These are phyloP conservation scores for Anastrepha ludens DNA, from an alignment of 1,140 invertebrate species.

Conservation along the genomic window DNA sequence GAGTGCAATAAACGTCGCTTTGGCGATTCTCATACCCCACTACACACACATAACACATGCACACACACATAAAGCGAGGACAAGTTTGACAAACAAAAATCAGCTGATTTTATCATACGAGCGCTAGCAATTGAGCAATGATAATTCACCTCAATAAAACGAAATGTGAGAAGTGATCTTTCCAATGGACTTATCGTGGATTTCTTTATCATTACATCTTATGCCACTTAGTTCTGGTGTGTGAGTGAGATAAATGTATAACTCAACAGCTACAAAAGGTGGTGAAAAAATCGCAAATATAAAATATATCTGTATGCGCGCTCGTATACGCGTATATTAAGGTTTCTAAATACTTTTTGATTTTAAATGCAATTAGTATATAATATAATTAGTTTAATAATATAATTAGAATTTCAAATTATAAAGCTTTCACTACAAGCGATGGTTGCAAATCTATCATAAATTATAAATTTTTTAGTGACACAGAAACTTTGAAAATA, in stretches of 20 bases:
- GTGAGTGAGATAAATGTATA: neutral
- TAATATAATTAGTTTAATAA: too few relatives aligned
- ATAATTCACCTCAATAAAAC: neutral
- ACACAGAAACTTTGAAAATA: too few relatives aligned
- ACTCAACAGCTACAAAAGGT: neutral
- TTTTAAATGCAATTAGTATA: too few relatives aligned
- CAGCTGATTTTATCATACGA: neutral
- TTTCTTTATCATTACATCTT: constrained; percentile 7
- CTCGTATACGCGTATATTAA: too few relatives aligned
- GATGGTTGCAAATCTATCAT: too few relatives aligned
- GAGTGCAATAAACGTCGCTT: neutral
- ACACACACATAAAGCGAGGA: neutral
- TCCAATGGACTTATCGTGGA: neutral
- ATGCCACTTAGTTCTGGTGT: neutral
- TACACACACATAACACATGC: too few relatives aligned
- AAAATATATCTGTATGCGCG: too few relatives aligned
- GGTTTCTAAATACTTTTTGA: too few relatives aligned
- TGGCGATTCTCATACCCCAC: neutral
- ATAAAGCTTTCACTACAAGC: too few relatives aligned
- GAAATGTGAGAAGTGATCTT: constrained; percentile 3
- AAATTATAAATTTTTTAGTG: too few relatives aligned
- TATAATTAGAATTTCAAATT: too few relatives aligned
- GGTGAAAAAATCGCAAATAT: neutral
- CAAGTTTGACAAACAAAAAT: constrained; percentile 36
- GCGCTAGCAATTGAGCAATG: too few relatives aligned